A percentile compares a stretch with the other conserved stretches of the same genome.
Evolutionary conservation across 2,888 invertebrate species (phyloP).

Genomic region (Graphium colonna): DNA sequence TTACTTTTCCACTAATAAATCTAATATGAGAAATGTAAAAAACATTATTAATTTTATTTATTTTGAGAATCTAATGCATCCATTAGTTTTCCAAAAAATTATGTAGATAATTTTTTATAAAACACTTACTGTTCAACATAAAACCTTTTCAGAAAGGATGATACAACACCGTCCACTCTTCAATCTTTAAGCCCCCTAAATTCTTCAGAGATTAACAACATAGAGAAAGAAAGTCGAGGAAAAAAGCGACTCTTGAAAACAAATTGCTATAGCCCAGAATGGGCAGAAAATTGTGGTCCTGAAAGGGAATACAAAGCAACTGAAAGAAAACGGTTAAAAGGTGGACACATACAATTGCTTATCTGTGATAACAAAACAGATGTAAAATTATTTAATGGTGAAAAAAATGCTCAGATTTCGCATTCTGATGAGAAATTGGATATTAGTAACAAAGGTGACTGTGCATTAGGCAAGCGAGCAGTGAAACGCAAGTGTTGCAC

Average conservation of each 20-base stretch:
- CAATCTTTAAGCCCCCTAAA: slow-evolving; percentile 41
- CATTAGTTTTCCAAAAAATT: too few relatives aligned
- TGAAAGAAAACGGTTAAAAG: slow-evolving; percentile 44
- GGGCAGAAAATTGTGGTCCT: slow-evolving; percentile 64
- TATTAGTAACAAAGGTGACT: slow-evolving; percentile 58
- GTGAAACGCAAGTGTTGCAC: slow-evolving; percentile 50
- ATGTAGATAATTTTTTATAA: too few relatives aligned
- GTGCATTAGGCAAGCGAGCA: slow-evolving; percentile 35
- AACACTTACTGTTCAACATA: background rate
- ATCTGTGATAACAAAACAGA: slow-evolving; percentile 1
- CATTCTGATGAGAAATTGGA: slow-evolving; percentile 39
- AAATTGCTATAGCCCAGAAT: slow-evolving; percentile 60
- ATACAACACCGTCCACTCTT: slow-evolving; percentile 37
- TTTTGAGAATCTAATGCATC: too few relatives aligned
- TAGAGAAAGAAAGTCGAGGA: slow-evolving; percentile 39
- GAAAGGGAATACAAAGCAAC: slow-evolving; percentile 37
- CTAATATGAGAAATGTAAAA: too few relatives aligned
- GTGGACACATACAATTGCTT: slow-evolving; percentile 26
- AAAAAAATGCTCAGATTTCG: background rate
- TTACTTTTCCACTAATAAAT: too few relatives aligned
- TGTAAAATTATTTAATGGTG: slow-evolving; percentile 6
- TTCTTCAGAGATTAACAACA: slow-evolving; percentile 50
- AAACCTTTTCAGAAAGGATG: slow-evolving; percentile 52
- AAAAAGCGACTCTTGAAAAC: slow-evolving; percentile 51
- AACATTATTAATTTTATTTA: too few relatives aligned